Conservation (phyloP, 1,140 invertebrate genomes). For the Scaptomyza montana region DNA sequence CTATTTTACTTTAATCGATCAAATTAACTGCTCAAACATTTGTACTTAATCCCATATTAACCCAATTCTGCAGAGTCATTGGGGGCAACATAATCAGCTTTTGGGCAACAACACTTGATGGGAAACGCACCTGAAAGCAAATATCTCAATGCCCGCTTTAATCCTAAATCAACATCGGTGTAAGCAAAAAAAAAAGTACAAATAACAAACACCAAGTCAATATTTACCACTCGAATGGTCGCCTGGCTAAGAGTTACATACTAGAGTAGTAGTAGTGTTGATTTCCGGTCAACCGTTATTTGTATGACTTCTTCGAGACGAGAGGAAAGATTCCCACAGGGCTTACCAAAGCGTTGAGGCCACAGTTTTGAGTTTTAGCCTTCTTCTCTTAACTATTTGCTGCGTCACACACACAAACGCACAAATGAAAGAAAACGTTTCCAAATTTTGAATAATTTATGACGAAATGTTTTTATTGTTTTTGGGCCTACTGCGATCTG, state of each 20-base stretch:
- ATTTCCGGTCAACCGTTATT: slow-evolving; percentile 76
- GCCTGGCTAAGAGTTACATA: slow-evolving; percentile 14
- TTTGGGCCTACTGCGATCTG: slow-evolving; percentile 27
- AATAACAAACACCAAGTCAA: slow-evolving; percentile 14
- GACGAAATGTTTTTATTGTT: slow-evolving; percentile 9
- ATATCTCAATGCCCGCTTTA: slow-evolving; percentile 53
- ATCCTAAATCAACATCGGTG: slow-evolving; percentile 15
- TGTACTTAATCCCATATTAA: slow-evolving; percentile 47
- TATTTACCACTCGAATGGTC: slow-evolving; percentile 43
- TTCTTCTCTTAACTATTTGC: slow-evolving; percentile 40
- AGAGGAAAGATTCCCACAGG: slow-evolving; percentile 57
- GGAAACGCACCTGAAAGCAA: slow-evolving; percentile 49
- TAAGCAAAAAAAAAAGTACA: slow-evolving; percentile 2
- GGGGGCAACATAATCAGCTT: slow-evolving; percentile 55
- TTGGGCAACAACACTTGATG: not conserved
- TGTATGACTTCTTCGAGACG: slow-evolving; percentile 67
- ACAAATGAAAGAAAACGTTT: slow-evolving; percentile 59
- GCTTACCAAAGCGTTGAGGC: slow-evolving; percentile 20
- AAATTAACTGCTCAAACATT: slow-evolving; percentile 14
- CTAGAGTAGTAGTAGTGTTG: slow-evolving; percentile 59
- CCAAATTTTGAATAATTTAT: slow-evolving; percentile 75
- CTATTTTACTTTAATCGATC: not conserved
- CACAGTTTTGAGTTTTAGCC: not conserved
- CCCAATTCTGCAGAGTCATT: slow-evolving; percentile 55
- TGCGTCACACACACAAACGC: slow-evolving; percentile 47